Evolutionary conservation across 2,113 vertebrate species (phyloP), one percentile per base, ranked within the genome.

Genomic region (Engraulis encrasicolus): DNA sequence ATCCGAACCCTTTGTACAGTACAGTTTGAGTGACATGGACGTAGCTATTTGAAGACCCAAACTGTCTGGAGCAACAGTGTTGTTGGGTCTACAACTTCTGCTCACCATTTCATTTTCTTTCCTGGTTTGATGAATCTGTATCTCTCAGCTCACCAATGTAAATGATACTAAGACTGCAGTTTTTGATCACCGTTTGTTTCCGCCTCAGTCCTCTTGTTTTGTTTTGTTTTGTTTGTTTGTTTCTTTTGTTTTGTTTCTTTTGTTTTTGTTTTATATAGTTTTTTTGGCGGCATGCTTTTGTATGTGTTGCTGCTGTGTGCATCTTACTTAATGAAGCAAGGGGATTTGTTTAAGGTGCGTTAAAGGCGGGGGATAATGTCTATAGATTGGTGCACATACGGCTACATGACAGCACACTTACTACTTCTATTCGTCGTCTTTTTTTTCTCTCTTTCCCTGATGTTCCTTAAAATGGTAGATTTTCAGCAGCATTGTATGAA

Each of bases 241-340:
- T n/a, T n/a, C n/a, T n/a, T n/a, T n/a, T n/a, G n/a, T n/a, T n/a
- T n/a, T n/a, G n/a, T n/a, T n/a, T n/a, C n/a, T n/a, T n/a, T n/a
- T n/a, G n/a, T n/a, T n/a, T n/a, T n/a, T n/a, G n/a, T n/a, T n/a
- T n/a, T n/a, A n/a, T n/a, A n/a, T n/a, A n/a, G n/a, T n/a, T n/a
- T n/a, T n/a, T 84, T 85, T 78, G 82, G 79, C 81, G 85, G 74
- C 82, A 77, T 84, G 84, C 78, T 80, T 50, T 83, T 89, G 80
- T 78, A 66, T 79, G 84, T 87, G 82, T 61, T n/a, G n/a, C n/a
- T n/a, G 49, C 82, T 82, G 77, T 23, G 80, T 86, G 81, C 11
- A 54, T 83, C 38, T 18, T 81, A 52, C 83, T 83, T 54, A 1
- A 17, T 5, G 17, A 34, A 17, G 66, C 66, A 15, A 36, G 27